Conservation (phyloP, 2,888 invertebrate species). For the Aporophyla lueneburgensis region DNA sequence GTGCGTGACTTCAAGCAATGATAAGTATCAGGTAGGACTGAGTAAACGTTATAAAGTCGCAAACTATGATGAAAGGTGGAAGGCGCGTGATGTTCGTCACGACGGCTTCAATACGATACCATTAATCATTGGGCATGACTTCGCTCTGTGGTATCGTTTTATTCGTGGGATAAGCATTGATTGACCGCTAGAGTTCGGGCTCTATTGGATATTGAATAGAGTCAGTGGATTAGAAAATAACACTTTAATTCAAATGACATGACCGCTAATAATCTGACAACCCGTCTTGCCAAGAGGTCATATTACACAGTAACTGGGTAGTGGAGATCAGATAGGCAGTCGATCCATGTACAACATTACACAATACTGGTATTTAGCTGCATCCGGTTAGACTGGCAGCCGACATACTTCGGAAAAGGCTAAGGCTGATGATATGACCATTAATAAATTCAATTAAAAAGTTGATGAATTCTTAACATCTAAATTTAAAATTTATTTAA, state of each 20-base stretch:
- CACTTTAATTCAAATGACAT: constrained; percentile 1
- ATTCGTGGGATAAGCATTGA: constrained; percentile 8
- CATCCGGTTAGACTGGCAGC: too few relatives aligned
- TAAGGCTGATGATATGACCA: background rate
- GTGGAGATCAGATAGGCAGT: too few relatives aligned
- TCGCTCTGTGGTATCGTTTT: constrained; percentile 23
- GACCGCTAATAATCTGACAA: too few relatives aligned
- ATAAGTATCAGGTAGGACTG: constrained; percentile 40
- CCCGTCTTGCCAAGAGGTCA: too few relatives aligned
- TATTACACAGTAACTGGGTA: too few relatives aligned
- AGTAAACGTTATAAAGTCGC: constrained; percentile 42
- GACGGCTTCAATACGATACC: constrained; percentile 45
- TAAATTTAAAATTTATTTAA: too few relatives aligned
- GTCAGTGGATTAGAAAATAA: background rate
- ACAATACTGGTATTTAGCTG: too few relatives aligned
- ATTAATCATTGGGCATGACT: constrained; percentile 54
- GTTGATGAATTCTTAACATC: background rate
- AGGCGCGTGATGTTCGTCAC: constrained; percentile 50
- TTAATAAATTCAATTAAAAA: constrained; percentile 1
- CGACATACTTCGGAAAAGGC: too few relatives aligned
- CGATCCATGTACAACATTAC: too few relatives aligned
- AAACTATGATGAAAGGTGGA: constrained; percentile 50
- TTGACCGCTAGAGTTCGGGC: background rate
- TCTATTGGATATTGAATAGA: background rate
- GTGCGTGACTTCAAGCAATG: constrained; percentile 37